Base-by-base conservation (phyloP, 2,797 vertebrate genomes). In the Neomorphus geoffroyi region DNA sequence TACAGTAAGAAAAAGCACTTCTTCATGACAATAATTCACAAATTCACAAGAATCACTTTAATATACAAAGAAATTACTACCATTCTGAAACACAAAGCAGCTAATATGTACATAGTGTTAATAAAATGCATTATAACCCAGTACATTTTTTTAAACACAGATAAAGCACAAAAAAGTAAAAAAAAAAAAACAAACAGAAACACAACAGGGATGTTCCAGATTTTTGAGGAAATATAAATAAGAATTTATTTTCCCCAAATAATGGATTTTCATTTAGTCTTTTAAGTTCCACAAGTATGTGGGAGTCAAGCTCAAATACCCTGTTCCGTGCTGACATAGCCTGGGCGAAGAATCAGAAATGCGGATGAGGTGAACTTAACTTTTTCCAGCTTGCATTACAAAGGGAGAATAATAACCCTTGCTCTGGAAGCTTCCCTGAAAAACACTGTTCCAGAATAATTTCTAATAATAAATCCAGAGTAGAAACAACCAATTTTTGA, bases 1-100 rank as follows among this genome's bases (percentile, higher is more conserved):
- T 98, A 98, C 98, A 98, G 98, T 98, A 98, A 98, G 98, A 98
- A 98, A 98, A 98, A 98, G 96, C 97, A 98, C 98, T 97, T 98
- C 95, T 97, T 98, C 98, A 97, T 98, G 98, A 97, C 97, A 97
- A 94, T 98, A 98, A 97, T 98, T 98, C 98, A 98, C 98, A 98
- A 98, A 98, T 98, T 98, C 98, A 98, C 98, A 98, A 98, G 97
- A 96, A 97, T 98, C 98, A 98, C 98, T 98, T 98, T 97, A 98
- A 98, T 98, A 98, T 98, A 98, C 98, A 98, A 98, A 98, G 98
- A 98, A 98, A 97, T 95, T 96, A 97, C 98, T 98, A 98, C 94
- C 97, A 97, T 98, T 97, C 97, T 97, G 97, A 98, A 97, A 98
- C 97, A 98, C 97, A 98, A 98, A 98, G 98, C 97, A 97, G 97